phyloP scores from a whole-genome alignment of 1,140 invertebrate species.

The Anthonomus grandis region DNA sequence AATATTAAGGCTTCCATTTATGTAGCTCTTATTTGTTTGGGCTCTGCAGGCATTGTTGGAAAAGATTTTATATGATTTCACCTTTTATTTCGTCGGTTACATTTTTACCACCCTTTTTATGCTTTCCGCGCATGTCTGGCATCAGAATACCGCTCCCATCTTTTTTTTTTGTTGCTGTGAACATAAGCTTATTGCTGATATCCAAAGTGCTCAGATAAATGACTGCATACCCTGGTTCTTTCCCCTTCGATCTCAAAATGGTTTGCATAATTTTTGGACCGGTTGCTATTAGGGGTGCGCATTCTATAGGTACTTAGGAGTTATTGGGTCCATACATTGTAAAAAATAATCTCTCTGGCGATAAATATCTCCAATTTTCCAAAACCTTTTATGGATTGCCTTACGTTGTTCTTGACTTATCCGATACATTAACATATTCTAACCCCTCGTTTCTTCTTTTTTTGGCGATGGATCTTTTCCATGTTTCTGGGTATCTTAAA shows the following conservation, averaged over 20 bases:
- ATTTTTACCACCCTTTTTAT: slow-evolving; percentile 10
- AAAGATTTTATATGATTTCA: no score
- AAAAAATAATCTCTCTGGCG: background rate
- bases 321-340: slow-evolving; percentile 5
- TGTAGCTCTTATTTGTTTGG: no score
- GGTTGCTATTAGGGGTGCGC: background rate
- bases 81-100: no score
- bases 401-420: background rate
- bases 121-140: slow-evolving; percentile 11
- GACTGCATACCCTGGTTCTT: background rate
- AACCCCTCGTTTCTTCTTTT: no score
- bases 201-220: background rate
- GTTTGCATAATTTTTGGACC: background rate
- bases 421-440: no score
- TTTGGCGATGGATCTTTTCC: no score
- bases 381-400: background rate
- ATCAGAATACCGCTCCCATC: background rate
- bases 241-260: background rate
- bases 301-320: slow-evolving; percentile 1
- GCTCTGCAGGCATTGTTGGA: no score
- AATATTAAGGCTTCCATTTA: no score
- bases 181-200: slow-evolving; percentile 1
- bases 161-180: slow-evolving; percentile 4
- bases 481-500: no score
- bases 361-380: slow-evolving; percentile 1